phyloP scores from a whole-genome alignment of 2,113 vertebrate genomes.

The Blennius ocellaris region DNA sequence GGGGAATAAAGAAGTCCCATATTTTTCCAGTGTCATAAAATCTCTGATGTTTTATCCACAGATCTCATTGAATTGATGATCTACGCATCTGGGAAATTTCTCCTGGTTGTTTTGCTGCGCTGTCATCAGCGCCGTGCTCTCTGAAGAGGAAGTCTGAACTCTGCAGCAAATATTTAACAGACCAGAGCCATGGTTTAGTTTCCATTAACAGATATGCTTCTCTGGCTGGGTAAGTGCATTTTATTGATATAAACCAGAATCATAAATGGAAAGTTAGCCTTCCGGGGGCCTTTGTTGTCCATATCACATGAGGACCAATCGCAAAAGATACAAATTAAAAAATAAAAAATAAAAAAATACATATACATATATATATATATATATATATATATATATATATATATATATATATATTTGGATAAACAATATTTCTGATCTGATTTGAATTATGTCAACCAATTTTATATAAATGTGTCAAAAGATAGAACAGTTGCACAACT shows the following conservation, averaged over 20 bases:
- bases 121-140: not conserved
- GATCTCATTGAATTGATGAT: not conserved
- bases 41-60: not conserved
- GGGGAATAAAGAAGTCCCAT: not conserved
- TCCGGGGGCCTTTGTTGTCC: not conserved
- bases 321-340: no score
- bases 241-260: not conserved
- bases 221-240: not conserved
- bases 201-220: constrained; percentile 22
- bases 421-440: no score
- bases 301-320: not conserved
- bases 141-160: not conserved
- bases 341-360: no score
- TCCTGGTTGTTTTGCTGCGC: not conserved
- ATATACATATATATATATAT: no score
- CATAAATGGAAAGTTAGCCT: not conserved
- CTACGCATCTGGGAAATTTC: not conserved
- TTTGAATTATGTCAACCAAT: no score
- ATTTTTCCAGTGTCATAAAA: not conserved
- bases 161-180: constrained; percentile 19
- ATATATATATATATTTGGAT: no score
- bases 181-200: constrained; percentile 27
- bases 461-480: no score
- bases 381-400: no score
- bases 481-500: no score